phyloP scores from a whole-genome alignment of 92 coral and sea anemone genomes.

The Palythoa grandis region DNA sequence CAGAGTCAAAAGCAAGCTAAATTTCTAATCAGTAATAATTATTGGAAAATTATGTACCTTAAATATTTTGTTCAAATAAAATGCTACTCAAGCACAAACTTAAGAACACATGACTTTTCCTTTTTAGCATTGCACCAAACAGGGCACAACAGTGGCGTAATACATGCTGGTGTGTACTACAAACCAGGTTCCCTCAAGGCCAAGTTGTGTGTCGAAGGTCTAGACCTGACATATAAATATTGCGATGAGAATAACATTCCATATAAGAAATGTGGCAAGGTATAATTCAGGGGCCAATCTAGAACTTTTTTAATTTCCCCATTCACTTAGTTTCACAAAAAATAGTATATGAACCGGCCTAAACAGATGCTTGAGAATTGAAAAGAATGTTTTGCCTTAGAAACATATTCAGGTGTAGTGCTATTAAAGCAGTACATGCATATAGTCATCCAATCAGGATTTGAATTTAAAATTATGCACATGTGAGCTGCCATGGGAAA shows the following conservation, averaged over 20 bases:
- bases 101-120: neutral
- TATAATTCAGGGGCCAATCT: neutral
- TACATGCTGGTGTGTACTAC: constrained; percentile 97
- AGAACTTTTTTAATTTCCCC: neutral
- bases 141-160: constrained; percentile 96
- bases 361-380: neutral
- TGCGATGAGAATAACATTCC: constrained; percentile 93
- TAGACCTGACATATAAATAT: constrained; percentile 91
- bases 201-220: constrained; percentile 94
- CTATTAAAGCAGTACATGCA: too few species aligned
- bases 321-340: too few species aligned
- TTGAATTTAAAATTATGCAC: too few species aligned
- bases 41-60: too few species aligned
- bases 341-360: too few species aligned
- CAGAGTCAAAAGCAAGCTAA: too few species aligned
- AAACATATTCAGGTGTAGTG: too few species aligned
- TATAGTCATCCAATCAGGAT: too few species aligned
- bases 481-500: too few species aligned
- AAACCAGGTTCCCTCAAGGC: constrained; percentile 99
- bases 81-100: neutral
- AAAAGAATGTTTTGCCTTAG: neutral
- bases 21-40: too few species aligned
- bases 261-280: constrained; percentile 97
- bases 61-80: too few species aligned
- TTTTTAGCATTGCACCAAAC: constrained; percentile 91